These are phyloP conservation scores for Cephus spinipes DNA, from an alignment of 2,888 invertebrate genomes.

Conservation along the genomic window DNA sequence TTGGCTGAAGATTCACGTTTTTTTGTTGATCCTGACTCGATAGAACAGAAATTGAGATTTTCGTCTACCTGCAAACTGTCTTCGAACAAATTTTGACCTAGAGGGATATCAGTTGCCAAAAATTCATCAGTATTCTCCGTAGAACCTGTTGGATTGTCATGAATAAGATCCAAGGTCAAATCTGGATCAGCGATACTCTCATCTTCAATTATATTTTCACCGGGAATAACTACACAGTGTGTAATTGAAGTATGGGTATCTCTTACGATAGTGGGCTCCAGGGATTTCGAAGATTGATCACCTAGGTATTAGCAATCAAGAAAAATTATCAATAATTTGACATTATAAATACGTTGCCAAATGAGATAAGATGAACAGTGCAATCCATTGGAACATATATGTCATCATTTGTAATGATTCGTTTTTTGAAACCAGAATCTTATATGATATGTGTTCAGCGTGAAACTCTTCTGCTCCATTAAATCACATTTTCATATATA, in stretches of 20 bases:
- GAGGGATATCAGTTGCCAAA: too few species aligned
- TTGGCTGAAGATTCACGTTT: too few species aligned
- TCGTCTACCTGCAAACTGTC: too few species aligned
- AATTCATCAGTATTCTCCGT: too few species aligned
- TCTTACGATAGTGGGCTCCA: slow-evolving; percentile 10
- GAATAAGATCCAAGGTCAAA: too few species aligned
- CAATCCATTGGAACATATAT: not conserved
- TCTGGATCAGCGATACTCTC: too few species aligned
- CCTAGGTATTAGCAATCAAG: slow-evolving; percentile 4
- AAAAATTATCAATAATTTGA: slow-evolving; percentile 8
- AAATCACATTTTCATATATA: slow-evolving; percentile 4
- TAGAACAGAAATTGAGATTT: too few species aligned
- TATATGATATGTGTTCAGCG: not conserved
- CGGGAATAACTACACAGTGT: slow-evolving; percentile 8
- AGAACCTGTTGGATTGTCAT: too few species aligned
- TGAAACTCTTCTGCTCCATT: not conserved
- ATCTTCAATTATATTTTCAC: too few species aligned
- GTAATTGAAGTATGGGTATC: slow-evolving; percentile 10
- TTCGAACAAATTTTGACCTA: too few species aligned
- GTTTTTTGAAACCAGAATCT: slow-evolving; percentile 8
- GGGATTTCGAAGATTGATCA: slow-evolving; percentile 9
- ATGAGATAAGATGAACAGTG: slow-evolving; percentile 7
- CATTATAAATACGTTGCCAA: slow-evolving; percentile 8
- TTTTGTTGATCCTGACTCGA: too few species aligned
- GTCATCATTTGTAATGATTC: not conserved